Evolutionary conservation across 2,113 vertebrate genomes (phyloP).

Genomic region (Poeciliopsis occidentalis): DNA sequence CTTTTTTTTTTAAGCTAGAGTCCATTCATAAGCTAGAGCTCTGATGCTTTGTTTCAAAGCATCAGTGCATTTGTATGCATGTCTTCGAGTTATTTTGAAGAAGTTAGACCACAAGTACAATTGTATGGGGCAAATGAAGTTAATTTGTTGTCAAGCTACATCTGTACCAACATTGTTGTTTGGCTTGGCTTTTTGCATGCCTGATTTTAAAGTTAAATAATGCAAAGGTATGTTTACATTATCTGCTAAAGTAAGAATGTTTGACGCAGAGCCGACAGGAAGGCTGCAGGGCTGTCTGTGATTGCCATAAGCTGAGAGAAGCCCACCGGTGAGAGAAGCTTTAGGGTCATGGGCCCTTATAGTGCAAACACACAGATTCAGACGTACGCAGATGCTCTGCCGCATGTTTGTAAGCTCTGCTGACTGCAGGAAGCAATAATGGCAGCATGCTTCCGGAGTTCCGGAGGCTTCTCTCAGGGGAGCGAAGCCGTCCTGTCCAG

Average conservation of each 20-base stretch:
- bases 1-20: slow-evolving; percentile 7
- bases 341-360: slow-evolving; percentile 51
- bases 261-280: slow-evolving; percentile 43
- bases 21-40: not conserved
- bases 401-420: slow-evolving; percentile 63
- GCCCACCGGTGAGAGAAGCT: slow-evolving; percentile 60
- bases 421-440: slow-evolving; percentile 73
- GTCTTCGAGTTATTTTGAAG: slow-evolving; percentile 24
- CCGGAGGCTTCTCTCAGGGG: slow-evolving; percentile 63
- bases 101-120: slow-evolving; percentile 40
- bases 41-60: slow-evolving; percentile 27
- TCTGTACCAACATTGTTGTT: not conserved
- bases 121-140: slow-evolving; percentile 32
- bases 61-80: slow-evolving; percentile 18
- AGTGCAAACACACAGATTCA: slow-evolving; percentile 25
- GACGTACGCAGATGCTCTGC: slow-evolving; percentile 9
- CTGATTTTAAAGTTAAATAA: not conserved
- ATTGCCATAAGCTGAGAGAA: slow-evolving; percentile 64
- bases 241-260: not conserved
- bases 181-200: not conserved
- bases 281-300: slow-evolving; percentile 58
- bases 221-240: not conserved
- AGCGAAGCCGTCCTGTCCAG: slow-evolving; percentile 59
- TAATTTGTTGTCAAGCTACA: slow-evolving; percentile 9
- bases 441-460: slow-evolving; percentile 68